Evolutionary conservation across 1,140 invertebrate species (phyloP).

Genomic region (Drosophila grimshawi): DNA sequence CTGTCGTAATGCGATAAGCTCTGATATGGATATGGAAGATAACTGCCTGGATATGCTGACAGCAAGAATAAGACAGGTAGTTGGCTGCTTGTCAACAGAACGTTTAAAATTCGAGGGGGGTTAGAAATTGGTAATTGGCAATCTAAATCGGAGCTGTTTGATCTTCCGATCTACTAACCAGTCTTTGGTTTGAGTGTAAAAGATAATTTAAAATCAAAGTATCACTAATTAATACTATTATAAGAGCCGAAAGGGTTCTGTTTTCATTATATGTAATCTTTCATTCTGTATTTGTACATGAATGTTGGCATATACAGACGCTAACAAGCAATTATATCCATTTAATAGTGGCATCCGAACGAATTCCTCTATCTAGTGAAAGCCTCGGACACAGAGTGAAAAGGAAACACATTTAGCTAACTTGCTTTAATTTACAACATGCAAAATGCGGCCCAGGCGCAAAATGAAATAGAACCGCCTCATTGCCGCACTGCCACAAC

Average conservation of each 20-base stretch:
- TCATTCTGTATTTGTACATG: neutral
- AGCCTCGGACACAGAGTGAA: conserved; percentile 28
- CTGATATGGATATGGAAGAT: conserved; percentile 72
- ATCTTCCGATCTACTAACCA: conserved; percentile 5
- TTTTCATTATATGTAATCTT: neutral
- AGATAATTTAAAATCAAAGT: conserved; percentile 3
- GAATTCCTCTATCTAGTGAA: conserved; percentile 68
- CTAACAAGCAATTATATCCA: conserved; percentile 71
- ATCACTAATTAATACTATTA: neutral
- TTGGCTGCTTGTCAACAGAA: conserved; percentile 28
- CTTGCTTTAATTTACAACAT: conserved; percentile 77
- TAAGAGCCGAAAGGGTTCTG: neutral
- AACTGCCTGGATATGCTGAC: conserved; percentile 63
- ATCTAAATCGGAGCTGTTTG: conserved; percentile 1
- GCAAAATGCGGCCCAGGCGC: conserved; percentile 55
- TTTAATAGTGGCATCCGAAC: conserved; percentile 68
- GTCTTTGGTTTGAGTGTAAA: neutral
- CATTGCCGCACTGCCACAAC: conserved; percentile 24
- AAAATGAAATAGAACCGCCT: conserved; percentile 68
- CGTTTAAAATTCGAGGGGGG: conserved; percentile 11
- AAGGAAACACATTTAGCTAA: conserved; percentile 56
- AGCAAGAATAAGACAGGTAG: conserved; percentile 66
- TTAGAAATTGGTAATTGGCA: conserved; percentile 7
- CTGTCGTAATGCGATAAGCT: conserved; percentile 65
- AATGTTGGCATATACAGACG: conserved; percentile 17